Evolutionary conservation across 1,140 invertebrate species (phyloP), one percentile per base, ranked within the genome.

Genomic region (Condylostylus longicornis): DNA sequence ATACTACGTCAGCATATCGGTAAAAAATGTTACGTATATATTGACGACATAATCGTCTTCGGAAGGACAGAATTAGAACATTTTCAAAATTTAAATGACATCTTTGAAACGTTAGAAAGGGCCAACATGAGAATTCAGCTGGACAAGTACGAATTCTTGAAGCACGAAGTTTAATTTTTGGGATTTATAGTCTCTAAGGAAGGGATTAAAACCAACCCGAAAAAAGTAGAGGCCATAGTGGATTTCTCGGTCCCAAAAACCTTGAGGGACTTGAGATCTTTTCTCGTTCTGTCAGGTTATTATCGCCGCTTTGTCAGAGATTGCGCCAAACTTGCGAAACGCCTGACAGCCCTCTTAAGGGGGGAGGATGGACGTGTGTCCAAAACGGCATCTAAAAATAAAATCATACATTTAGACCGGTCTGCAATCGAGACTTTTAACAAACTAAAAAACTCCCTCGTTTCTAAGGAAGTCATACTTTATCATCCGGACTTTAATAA

Each of bases 41-140:
- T 64, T 5, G 62, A 65, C 38, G 64, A 67, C 38, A 43, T 67
- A 8, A 48, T 67, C 17, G 39, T 66, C 0, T 54, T 49, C 17
- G 38, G 42, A 22, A 42, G 36, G 2, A 61, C 61, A 35, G 44
- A 56, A 2, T 36, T 53, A 4, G 58, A 65, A 28, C 38, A 40
- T 29, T 18, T 34, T 13, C n/a, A 33, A 18, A 18, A 40, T 33
- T 13, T 40, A 14, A 17, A 40, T 17, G 18, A 20, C 10, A 27
- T 40, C 12, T 34, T 40, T 9, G 18, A 29, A 18, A 40, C 17
- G 28, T 41, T 69, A 4, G 33, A 44, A 18, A 37, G 47, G 13
- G 54, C 60, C n/a, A 52, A 54, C 14, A 42, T 70, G 4, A 68
- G 61, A 28, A 45, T 69, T 5, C 67, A 65, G 20, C 40, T 61